These are phyloP conservation scores for Tamandua tetradactyla DNA, from an alignment of 2,797 vertebrate species.

Conservation along the genomic window DNA sequence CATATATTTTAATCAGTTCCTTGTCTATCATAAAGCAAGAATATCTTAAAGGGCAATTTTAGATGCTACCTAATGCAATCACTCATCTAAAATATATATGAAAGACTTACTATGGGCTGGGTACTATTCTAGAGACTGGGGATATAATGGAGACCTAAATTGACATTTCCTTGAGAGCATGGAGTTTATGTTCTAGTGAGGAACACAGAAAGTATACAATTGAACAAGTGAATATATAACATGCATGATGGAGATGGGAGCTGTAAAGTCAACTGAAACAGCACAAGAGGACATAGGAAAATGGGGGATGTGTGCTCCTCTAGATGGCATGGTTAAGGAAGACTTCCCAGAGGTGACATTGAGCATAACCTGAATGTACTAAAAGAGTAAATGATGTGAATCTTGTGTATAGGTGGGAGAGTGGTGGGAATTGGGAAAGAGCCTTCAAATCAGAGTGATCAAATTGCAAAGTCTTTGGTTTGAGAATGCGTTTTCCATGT, in stretches of 20 bases:
- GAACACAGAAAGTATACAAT: background rate
- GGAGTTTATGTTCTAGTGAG: background rate
- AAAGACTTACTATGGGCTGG: too few relatives aligned
- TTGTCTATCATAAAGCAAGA: background rate
- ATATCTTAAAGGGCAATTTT: background rate
- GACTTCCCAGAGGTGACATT: background rate
- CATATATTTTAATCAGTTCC: background rate
- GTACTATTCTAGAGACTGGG: background rate
- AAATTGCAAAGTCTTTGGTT: background rate
- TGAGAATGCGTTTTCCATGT: background rate
- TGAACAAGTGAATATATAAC: background rate
- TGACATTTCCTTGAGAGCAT: background rate
- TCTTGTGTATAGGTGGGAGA: background rate
- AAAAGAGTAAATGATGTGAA: background rate
- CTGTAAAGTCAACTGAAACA: background rate
- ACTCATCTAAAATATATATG: background rate
- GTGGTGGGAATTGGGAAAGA: background rate
- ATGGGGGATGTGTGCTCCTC: background rate
- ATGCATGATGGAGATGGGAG: background rate
- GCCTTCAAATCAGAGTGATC: background rate
- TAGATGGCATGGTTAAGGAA: background rate
- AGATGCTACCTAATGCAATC: background rate
- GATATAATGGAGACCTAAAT: background rate
- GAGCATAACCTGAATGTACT: background rate
- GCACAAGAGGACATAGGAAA: background rate